These are phyloP conservation scores for Brachypalpus laphriformis DNA, from an alignment of 2,888 invertebrate genomes.

Conservation along the genomic window DNA sequence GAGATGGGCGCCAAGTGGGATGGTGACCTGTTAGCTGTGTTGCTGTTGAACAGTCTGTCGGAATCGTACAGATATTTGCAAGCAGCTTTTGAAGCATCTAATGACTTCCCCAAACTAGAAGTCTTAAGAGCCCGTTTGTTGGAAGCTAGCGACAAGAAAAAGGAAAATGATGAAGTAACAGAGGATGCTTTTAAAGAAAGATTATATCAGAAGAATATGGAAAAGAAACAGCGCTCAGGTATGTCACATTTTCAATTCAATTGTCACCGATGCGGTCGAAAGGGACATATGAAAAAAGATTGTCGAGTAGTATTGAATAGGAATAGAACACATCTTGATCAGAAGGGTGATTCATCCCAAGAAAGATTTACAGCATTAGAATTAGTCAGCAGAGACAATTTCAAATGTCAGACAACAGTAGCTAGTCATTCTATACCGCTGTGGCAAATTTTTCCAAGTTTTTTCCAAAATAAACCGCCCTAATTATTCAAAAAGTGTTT, in stretches of 20 bases:
- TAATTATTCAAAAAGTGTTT: too few relatives aligned
- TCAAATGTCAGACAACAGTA: neutral
- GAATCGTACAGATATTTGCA: constrained; percentile 36
- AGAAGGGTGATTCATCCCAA: neutral
- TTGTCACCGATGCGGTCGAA: neutral
- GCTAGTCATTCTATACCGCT: too few relatives aligned
- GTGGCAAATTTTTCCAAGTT: too few relatives aligned
- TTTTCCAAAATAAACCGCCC: too few relatives aligned
- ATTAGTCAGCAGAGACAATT: neutral
- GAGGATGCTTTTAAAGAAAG: neutral
- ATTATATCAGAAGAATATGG: too few relatives aligned
- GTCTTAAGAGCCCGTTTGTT: constrained; percentile 10
- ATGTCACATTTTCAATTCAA: too few relatives aligned
- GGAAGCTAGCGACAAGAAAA: constrained; percentile 15
- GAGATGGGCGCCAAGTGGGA: constrained; percentile 22
- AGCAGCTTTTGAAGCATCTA: constrained; percentile 53
- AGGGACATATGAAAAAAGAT: constrained; percentile 4
- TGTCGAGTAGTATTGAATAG: constrained; percentile 8
- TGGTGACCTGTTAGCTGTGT: constrained; percentile 36
- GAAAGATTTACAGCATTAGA: constrained; percentile 14
- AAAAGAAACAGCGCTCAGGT: too few relatives aligned
- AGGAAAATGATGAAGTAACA: neutral
- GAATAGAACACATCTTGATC: neutral
- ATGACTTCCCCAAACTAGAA: constrained; percentile 38
- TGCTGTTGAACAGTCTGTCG: constrained; percentile 41